A percentile compares a stretch with the other conserved stretches of the same genome.
These are phyloP conservation scores for Calameuta filiformis DNA, from an alignment of 2,888 invertebrate species.

Conservation along the genomic window DNA sequence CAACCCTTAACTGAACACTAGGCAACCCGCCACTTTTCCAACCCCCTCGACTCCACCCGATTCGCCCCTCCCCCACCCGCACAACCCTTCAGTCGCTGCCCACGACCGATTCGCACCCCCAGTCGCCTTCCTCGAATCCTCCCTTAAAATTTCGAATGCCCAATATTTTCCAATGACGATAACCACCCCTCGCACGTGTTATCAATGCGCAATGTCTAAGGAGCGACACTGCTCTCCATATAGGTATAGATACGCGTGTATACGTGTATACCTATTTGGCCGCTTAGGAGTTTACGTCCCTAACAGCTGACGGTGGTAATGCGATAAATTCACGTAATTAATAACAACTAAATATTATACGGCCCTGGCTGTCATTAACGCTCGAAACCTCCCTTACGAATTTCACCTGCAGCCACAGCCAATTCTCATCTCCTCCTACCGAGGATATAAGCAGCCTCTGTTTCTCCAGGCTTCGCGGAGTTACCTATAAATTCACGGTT, in stretches of 20 bases:
- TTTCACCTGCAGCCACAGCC: not conserved
- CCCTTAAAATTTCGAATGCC: too few species aligned
- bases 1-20: too few species aligned
- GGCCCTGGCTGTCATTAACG: slow-evolving; percentile 12
- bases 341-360: slow-evolving; percentile 15
- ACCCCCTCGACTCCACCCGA: not conserved
- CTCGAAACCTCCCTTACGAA: slow-evolving; percentile 1
- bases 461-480: too few species aligned
- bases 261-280: too few species aligned
- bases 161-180: too few species aligned
- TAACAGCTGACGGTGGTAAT: slow-evolving; percentile 18
- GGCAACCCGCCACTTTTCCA: not conserved
- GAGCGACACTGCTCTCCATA: too few species aligned
- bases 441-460: too few species aligned
- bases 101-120: not conserved
- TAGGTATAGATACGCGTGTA: too few species aligned
- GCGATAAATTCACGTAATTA: slow-evolving; percentile 22
- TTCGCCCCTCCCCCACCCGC: not conserved
- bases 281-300: slow-evolving; percentile 20
- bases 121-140: not conserved
- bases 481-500: too few species aligned
- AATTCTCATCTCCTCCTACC: not conserved
- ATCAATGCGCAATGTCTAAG: too few species aligned
- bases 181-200: too few species aligned
- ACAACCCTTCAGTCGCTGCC: not conserved